A percentile compares a stretch with the other conserved stretches of the same genome.
Evolutionary conservation across 2,888 invertebrate genomes (phyloP).

Genomic region (Rhabditoides inermis): DNA sequence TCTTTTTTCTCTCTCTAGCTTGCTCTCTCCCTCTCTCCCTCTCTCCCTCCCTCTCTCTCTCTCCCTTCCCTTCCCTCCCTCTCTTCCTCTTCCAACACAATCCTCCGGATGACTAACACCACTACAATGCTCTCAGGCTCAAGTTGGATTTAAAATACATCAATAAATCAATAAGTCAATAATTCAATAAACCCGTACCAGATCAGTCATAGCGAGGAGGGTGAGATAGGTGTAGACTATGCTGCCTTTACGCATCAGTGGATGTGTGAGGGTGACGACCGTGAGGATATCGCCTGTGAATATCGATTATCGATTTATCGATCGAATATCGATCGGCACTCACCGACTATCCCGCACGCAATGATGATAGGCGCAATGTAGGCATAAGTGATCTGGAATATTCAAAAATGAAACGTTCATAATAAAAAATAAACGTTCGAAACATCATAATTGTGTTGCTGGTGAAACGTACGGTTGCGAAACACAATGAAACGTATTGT

Average conservation of each 20-base stretch:
- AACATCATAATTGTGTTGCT: too few relatives aligned
- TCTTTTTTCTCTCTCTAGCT: not conserved
- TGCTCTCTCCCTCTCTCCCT: not conserved
- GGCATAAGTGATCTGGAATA: constrained; percentile 53
- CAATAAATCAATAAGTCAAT: too few relatives aligned
- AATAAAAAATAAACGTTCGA: too few relatives aligned
- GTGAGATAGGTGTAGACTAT: constrained; percentile 57
- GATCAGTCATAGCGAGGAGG: constrained; percentile 45
- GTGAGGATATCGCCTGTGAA: constrained; percentile 57
- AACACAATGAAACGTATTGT: too few relatives aligned
- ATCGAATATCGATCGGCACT: too few relatives aligned
- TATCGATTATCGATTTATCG: too few relatives aligned
- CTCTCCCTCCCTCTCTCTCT: not conserved
- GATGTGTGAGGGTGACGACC: constrained; percentile 56
- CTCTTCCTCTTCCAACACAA: not conserved
- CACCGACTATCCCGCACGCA: constrained; percentile 55
- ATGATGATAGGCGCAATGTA: constrained; percentile 56
- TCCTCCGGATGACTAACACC: not conserved
- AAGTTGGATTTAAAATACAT: too few relatives aligned
- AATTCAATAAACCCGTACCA: constrained; percentile 20
- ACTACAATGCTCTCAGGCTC: too few relatives aligned
- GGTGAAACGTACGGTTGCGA: too few relatives aligned
- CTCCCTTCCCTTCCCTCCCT: not conserved
- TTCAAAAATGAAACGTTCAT: too few relatives aligned
- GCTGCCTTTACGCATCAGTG: constrained; percentile 53